Base-by-base conservation (phyloP, 1,140 invertebrate genomes). In the Drosophila sturtevanti region DNA sequence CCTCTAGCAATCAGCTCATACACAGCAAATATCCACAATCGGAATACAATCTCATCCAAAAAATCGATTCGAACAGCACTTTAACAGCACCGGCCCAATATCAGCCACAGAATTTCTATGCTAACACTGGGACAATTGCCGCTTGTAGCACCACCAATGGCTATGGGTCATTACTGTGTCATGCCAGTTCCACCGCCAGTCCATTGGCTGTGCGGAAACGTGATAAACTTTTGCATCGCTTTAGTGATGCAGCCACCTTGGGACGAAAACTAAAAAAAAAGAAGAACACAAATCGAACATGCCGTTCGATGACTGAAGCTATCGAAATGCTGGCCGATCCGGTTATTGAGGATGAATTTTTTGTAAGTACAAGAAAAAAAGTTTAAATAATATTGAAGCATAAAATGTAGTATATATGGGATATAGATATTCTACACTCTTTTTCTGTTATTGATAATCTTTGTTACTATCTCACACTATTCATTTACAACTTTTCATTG, bases 271-370 rank as follows among this genome's bases (percentile, higher is more conserved):
- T 91, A 21, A 92, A 92, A 63, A 91, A 92, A 52, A 92, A 92
- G 73, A 91, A 91, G 75, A 91, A 92, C 63, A 91, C 81, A 14
- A 91, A 90, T 63, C 82, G 91, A 68, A 90, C 87, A 56, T 92
- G 90, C 64, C 82, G 86, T 52, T 92, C 91, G 31, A 92, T 92
- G 91, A 91, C 91, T 2, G 91, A 92, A 59, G 78, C 91, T 71
- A 91, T 92, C n/a, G 91, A 92, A 72, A 90, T 92, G 87, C 85
- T 92, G 4, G 91, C 90, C 22, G 91, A 92, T 89, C 91, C 91
- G 14, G 91, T 92, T 22, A 90, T 91, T 56, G 91, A 92, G 73
- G 91, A 92, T 89, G 90, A 91, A 62, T 92, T 92, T 74, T 92
- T 92, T 65, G 91, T 92, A 79, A 92, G 91, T 92, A 91, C 44